phyloP scores from a whole-genome alignment of 1,140 invertebrate species.

The Drosophila tristis region DNA sequence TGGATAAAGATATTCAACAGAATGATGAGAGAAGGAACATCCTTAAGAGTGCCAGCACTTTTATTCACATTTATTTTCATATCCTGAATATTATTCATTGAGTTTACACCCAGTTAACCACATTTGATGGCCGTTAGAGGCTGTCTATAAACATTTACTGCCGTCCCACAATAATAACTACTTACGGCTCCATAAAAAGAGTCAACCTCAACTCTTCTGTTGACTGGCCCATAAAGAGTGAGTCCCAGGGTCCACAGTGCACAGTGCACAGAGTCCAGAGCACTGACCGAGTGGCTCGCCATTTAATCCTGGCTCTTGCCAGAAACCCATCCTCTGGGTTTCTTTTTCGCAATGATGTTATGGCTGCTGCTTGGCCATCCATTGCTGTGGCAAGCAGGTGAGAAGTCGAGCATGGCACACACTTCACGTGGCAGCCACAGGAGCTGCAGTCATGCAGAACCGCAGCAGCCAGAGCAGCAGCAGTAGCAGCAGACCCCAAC shows the following conservation, averaged over 20 bases:
- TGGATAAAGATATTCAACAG: no score
- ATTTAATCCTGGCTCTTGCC: not conserved
- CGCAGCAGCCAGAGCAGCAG: conserved; percentile 9
- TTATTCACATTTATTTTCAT: not conserved
- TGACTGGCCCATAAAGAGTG: conserved; percentile 8
- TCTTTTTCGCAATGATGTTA: conserved; percentile 20
- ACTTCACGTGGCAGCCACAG: conserved; percentile 40
- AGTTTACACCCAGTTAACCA: conserved; percentile 15
- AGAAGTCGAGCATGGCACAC: conserved; percentile 36
- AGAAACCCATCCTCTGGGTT: not conserved
- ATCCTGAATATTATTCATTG: conserved; percentile 12
- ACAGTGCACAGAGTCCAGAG: not conserved
- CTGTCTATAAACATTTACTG: conserved; percentile 27
- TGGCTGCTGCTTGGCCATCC: conserved; percentile 20
- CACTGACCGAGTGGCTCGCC: conserved; percentile 9
- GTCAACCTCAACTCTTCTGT: conserved; percentile 18
- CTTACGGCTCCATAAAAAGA: conserved; percentile 38
- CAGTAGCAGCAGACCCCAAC: conserved; percentile 13
- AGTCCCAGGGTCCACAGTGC: not conserved
- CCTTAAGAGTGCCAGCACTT: no score
- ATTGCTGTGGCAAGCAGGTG: conserved; percentile 45
- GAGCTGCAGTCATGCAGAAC: conserved; percentile 34
- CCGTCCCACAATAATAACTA: conserved; percentile 24
- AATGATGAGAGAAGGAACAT: no score
- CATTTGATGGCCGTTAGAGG: conserved; percentile 20